Conservation (phyloP, 2,888 invertebrate genomes). For the Diaperis boleti region DNA sequence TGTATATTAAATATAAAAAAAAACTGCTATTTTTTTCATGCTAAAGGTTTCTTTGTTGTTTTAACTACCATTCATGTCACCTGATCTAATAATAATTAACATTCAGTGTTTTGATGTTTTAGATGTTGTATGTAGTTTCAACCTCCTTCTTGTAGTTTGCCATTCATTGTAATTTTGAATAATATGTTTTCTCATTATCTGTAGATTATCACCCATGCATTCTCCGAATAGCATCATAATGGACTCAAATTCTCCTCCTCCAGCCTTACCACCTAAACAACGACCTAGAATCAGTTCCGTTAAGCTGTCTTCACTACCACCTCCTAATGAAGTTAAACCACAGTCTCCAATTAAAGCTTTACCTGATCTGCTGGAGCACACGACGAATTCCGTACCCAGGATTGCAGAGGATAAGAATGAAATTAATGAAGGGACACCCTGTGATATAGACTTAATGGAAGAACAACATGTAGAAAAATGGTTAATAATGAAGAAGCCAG, state of each 20-base stretch:
- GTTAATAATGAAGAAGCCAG: slow-evolving; percentile 82
- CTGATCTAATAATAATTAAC: no score
- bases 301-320: slow-evolving; percentile 57
- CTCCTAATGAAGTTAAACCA: slow-evolving; percentile 34
- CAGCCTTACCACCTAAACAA: slow-evolving; percentile 72
- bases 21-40: no score
- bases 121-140: no score
- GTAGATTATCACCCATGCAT: slow-evolving; percentile 54
- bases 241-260: slow-evolving; percentile 53
- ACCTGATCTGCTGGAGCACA: slow-evolving; percentile 64
- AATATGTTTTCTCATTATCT: slow-evolving; percentile 34
- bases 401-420: slow-evolving; percentile 27
- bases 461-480: slow-evolving; percentile 85
- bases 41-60: no score
- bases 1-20: no score
- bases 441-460: slow-evolving; percentile 75
- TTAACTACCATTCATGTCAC: no score
- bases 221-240: slow-evolving; percentile 52
- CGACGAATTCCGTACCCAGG: slow-evolving; percentile 43
- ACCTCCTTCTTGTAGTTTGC: no score
- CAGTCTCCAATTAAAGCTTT: slow-evolving; percentile 56
- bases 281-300: slow-evolving; percentile 66
- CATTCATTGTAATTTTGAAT: neutral
- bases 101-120: no score
- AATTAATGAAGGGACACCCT: slow-evolving; percentile 48